Base-by-base conservation (phyloP, 2,888 invertebrate species). In the Meliscaeva auricollis region DNA sequence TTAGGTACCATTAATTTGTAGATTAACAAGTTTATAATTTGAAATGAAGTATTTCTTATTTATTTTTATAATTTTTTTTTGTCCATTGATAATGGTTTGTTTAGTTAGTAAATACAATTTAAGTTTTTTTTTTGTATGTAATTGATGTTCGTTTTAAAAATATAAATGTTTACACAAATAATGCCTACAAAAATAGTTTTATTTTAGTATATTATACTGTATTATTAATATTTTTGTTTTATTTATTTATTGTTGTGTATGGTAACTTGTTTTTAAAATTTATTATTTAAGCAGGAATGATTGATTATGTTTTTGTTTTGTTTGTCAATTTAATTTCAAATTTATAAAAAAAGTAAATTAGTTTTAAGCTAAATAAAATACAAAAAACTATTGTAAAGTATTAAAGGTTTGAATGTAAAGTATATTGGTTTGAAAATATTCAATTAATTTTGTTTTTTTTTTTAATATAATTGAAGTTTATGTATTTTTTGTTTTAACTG, bases 1-100 rank as follows among this genome's bases (percentile, higher is more conserved):
- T 84, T 80, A 80, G 79, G 84, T 84, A 84, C 84, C 80, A 68
- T 80, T 84, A 66, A 75, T 80, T 79, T 80, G 84, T 68, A 84
- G 80, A 58, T 72, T 72, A 75, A 75, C 74, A 75, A 44, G 56
- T 64, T 78, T 70, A 72, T 35, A 60, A n/a, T 60, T 76, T 52
- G 30, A 38, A 44, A 77, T 50, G 44, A 75, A 20, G 32, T 35
- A 13, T 32, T 69, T 26, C 4, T 48, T 35, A 5, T 38, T 56
- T 32, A 2, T 60, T 38, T n/a, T 38, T 35, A 56, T 35, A 22
- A 22, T 41, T 32, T 30, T 17, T 52, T 38, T 38, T 38, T n/a
- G n/a, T n/a, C 22, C 22, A 52, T 52, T 62, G 35, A 68, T 35
- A 44, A 75, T 54, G 44, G 38, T 54, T n/a, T 50, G 60, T 38